phyloP scores from a whole-genome alignment of 1,140 invertebrate genomes.

The Mactra quadrangularis region DNA sequence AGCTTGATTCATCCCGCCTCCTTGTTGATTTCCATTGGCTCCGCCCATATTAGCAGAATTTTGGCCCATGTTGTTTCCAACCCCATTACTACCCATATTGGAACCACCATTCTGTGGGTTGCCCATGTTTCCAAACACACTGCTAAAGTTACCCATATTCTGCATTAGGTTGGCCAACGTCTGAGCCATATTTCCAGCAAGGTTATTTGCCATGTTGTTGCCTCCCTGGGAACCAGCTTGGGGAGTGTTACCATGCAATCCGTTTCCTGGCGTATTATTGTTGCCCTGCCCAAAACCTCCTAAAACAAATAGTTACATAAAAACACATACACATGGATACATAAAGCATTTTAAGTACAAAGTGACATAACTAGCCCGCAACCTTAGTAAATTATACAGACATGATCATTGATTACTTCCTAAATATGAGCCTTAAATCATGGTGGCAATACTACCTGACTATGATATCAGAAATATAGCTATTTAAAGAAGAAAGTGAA shows the following conservation, averaged over 20 bases:
- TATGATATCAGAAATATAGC: too few species aligned
- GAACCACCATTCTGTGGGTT: background rate
- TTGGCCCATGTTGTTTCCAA: background rate
- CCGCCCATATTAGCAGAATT: slow-evolving; percentile 26
- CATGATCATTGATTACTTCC: too few species aligned
- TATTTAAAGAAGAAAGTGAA: too few species aligned
- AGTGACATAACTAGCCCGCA: background rate
- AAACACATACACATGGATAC: slow-evolving; percentile 27
- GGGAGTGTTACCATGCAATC: slow-evolving; percentile 17
- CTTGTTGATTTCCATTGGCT: slow-evolving; percentile 16
- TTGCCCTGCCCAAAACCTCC: slow-evolving; percentile 34
- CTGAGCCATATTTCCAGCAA: slow-evolving; percentile 5
- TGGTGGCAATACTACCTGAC: too few species aligned
- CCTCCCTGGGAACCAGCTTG: background rate
- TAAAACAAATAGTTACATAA: slow-evolving; percentile 47
- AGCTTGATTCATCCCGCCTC: background rate
- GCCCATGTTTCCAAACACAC: slow-evolving; percentile 52
- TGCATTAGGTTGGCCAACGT: slow-evolving; percentile 40
- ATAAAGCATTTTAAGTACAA: background rate
- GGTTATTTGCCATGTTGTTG: background rate
- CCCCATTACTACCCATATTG: slow-evolving; percentile 3
- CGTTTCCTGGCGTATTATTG: slow-evolving; percentile 30
- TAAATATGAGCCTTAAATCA: too few species aligned
- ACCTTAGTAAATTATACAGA: too few species aligned
- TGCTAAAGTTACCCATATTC: slow-evolving; percentile 58